Evolutionary conservation across 1,140 invertebrate genomes (phyloP).

Genomic region (Oncopodura yosiiana): DNA sequence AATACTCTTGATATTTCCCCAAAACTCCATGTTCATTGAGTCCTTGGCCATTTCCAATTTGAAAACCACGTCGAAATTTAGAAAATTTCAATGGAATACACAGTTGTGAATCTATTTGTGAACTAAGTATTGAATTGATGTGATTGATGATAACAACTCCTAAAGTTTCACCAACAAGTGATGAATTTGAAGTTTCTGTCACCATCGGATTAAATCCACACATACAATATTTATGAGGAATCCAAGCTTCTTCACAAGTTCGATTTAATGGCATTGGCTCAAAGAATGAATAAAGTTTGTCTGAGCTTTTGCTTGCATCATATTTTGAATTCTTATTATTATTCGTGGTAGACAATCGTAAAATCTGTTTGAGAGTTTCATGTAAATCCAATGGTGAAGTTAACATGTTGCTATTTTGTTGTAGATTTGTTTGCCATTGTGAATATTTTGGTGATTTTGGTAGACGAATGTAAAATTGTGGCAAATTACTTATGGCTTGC

Average conservation of each 20-base stretch:
- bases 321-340: not conserved
- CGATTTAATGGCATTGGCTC: constrained; percentile 33
- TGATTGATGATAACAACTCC: constrained; percentile 21
- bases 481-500: constrained; percentile 41
- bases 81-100: constrained; percentile 25
- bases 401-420: constrained; percentile 40
- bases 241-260: constrained; percentile 8
- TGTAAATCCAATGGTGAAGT: constrained; percentile 45
- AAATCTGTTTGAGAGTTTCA: constrained; percentile 37
- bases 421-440: constrained; percentile 37
- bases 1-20: constrained; percentile 37
- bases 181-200: constrained; percentile 7
- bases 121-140: constrained; percentile 21
- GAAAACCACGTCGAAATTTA: constrained; percentile 20
- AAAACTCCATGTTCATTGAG: constrained; percentile 27
- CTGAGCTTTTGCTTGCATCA: constrained; percentile 1
- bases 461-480: constrained; percentile 45
- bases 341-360: not conserved
- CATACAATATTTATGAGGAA: constrained; percentile 8
- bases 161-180: constrained; percentile 14
- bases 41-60: constrained; percentile 19
- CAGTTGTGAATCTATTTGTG: not conserved
- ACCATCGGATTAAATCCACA: constrained; percentile 19
- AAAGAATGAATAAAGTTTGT: constrained; percentile 23
- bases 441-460: constrained; percentile 43